phyloP scores from a whole-genome alignment of 2,797 vertebrate species.

The Chelmon rostratus region DNA sequence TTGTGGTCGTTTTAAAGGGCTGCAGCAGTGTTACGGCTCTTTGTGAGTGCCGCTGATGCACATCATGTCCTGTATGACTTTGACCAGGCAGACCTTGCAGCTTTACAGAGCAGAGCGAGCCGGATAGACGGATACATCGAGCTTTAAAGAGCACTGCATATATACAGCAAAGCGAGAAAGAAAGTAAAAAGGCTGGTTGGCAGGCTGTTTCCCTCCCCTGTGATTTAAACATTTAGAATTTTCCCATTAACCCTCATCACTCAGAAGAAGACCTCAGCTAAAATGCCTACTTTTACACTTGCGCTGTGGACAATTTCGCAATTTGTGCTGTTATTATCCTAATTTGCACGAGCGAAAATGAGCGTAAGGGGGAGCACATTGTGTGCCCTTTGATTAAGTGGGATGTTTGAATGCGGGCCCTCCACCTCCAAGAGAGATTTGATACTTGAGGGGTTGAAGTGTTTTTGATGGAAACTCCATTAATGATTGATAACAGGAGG shows the following conservation, averaged over 20 bases:
- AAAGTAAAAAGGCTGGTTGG: slow-evolving; percentile 23
- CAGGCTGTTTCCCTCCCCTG: not conserved
- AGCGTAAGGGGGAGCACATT: slow-evolving; percentile 60
- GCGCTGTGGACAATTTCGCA: slow-evolving; percentile 70
- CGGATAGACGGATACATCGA: slow-evolving; percentile 32
- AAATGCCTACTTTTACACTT: slow-evolving; percentile 74
- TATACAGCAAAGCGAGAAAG: slow-evolving; percentile 6
- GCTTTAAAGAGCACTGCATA: slow-evolving; percentile 51
- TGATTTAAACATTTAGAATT: slow-evolving; percentile 73
- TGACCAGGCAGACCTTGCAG: slow-evolving; percentile 71
- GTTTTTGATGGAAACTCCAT: slow-evolving; percentile 97
- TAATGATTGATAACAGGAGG: slow-evolving; percentile 99
- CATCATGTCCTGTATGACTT: slow-evolving; percentile 77
- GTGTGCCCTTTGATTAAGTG: slow-evolving; percentile 86
- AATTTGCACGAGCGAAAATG: slow-evolving; percentile 70
- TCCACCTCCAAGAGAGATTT: slow-evolving; percentile 90
- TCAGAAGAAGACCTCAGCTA: slow-evolving; percentile 65
- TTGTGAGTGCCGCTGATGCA: slow-evolving; percentile 67
- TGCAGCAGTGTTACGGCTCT: slow-evolving; percentile 51
- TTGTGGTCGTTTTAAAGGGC: slow-evolving; percentile 69
- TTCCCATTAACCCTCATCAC: slow-evolving; percentile 77
- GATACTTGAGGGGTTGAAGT: slow-evolving; percentile 93
- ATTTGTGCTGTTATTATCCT: slow-evolving; percentile 78
- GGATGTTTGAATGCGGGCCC: slow-evolving; percentile 88
- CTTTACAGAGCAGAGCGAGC: slow-evolving; percentile 52